Percentiles rank a stretch among this genome's conserved stretches.
phyloP scores from a whole-genome alignment of 2,888 invertebrate genomes.

The Neoscelio sp. region DNA sequence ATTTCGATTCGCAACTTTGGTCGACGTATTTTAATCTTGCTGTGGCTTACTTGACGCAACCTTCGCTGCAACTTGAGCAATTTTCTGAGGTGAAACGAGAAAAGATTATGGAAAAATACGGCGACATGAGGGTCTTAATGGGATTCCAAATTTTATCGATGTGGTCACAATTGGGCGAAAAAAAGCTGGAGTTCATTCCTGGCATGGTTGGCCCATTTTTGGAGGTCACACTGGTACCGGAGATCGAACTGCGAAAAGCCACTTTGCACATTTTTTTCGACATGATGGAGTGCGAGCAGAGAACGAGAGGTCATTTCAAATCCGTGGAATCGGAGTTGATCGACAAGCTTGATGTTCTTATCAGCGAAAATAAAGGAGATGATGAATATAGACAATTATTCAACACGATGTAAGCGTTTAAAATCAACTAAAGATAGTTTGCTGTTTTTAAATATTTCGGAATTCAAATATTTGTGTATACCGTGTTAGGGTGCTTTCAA shows the following conservation, averaged over 20 bases:
- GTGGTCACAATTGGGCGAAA: slow-evolving; percentile 95
- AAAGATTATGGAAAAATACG: slow-evolving; percentile 91
- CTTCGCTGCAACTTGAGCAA: slow-evolving; percentile 91
- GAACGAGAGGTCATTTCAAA: slow-evolving; percentile 92
- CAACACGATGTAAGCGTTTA: slow-evolving; percentile 95
- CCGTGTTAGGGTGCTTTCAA: too few relatives aligned
- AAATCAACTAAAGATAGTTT: too few relatives aligned
- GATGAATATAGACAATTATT: slow-evolving; percentile 97
- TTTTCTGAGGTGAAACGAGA: slow-evolving; percentile 92
- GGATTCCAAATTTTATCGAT: slow-evolving; percentile 95
- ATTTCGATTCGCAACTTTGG: slow-evolving; percentile 86
- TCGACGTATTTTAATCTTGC: slow-evolving; percentile 91
- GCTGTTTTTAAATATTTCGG: background rate
- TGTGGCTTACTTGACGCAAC: slow-evolving; percentile 92
- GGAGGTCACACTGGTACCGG: slow-evolving; percentile 96
- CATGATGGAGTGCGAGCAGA: slow-evolving; percentile 96
- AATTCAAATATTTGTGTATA: background rate
- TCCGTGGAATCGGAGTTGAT: slow-evolving; percentile 97
- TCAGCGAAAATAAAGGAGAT: slow-evolving; percentile 97
- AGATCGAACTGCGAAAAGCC: slow-evolving; percentile 92
- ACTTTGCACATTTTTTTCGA: slow-evolving; percentile 97
- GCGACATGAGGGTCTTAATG: slow-evolving; percentile 96
- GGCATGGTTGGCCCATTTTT: slow-evolving; percentile 97
- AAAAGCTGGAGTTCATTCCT: slow-evolving; percentile 95
- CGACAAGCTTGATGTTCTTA: slow-evolving; percentile 95